A percentile compares a stretch with the other conserved stretches of the same genome.
These are phyloP conservation scores for Manacus vitellinus DNA, from an alignment of 2,113 vertebrate genomes.

Conservation along the genomic window DNA sequence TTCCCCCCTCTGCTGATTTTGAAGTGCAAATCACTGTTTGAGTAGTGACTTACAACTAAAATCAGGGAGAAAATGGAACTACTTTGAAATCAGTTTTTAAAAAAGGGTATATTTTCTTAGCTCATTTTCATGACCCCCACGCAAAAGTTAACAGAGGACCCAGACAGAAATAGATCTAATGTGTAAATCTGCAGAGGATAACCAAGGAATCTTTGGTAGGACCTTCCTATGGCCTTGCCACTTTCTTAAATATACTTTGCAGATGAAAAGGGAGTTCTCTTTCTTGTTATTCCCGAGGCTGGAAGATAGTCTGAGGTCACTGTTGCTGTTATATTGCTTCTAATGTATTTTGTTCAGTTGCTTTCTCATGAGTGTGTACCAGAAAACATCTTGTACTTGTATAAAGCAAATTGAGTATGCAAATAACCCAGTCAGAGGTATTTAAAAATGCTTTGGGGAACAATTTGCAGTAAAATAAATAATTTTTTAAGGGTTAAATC, in stretches of 20 bases:
- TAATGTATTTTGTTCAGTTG: neutral
- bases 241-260: neutral
- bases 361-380: neutral
- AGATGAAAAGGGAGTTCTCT: neutral
- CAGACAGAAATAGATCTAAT: neutral
- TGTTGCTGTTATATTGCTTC: neutral
- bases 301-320: neutral
- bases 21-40: neutral
- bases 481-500: neutral
- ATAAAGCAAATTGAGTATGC: neutral
- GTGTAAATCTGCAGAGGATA: neutral
- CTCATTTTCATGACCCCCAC: neutral
- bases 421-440: neutral
- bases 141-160: neutral
- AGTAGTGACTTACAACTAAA: neutral
- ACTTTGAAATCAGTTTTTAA: neutral
- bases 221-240: neutral
- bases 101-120: neutral
- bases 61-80: neutral
- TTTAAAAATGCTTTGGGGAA: neutral
- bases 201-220: neutral
- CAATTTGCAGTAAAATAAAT: neutral
- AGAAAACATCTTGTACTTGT: neutral
- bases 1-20: neutral
- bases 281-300: neutral